Evolutionary conservation across 1,140 invertebrate genomes (phyloP).

Genomic region (Anastrepha ludens): DNA sequence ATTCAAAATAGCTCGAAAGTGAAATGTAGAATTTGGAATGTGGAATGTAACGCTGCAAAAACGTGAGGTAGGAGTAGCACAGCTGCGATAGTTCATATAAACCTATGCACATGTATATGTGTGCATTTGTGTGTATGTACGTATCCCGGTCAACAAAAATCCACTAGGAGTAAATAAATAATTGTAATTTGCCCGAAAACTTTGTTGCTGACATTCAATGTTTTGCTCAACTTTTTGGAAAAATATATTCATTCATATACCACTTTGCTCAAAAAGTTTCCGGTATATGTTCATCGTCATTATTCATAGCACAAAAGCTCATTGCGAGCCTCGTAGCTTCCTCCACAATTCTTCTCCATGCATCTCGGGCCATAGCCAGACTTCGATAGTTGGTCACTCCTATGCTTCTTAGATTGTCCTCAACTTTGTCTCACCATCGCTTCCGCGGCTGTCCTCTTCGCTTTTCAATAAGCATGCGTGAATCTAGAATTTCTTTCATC

Average conservation of each 20-base stretch:
- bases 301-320: no score
- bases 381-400: no score
- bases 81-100: background rate
- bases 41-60: background rate
- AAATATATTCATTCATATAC: background rate
- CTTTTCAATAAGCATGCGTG: no score
- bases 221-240: constrained; percentile 7
- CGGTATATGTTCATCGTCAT: no score
- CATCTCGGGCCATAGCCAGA: no score
- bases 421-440: no score
- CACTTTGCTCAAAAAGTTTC: background rate
- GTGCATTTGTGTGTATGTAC: background rate
- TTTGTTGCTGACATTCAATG: constrained; percentile 42
- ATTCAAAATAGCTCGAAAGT: constrained; percentile 1
- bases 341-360: no score
- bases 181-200: constrained; percentile 31
- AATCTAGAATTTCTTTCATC: no score
- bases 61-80: background rate
- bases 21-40: background rate
- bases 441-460: no score
- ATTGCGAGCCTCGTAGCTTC: no score
- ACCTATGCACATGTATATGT: no score
- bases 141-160: background rate
- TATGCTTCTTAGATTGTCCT: no score
- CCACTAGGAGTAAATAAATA: constrained; percentile 17